Base-by-base conservation (phyloP, 2,113 vertebrate genomes). In the Sebastes fasciatus region DNA sequence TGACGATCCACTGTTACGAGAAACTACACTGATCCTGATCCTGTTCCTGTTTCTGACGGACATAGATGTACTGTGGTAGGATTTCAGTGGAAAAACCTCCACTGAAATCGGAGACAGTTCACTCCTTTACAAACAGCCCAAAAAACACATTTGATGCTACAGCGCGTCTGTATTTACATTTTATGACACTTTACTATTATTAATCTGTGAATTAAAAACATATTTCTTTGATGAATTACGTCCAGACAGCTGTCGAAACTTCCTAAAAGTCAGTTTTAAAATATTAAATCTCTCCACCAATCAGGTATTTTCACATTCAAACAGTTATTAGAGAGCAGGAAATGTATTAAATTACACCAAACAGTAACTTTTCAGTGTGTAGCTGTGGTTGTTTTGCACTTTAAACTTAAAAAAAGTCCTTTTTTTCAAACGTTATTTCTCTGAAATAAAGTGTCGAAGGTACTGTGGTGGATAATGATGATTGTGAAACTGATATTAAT, bases 361-460 rank as follows among this genome's bases (percentile, higher is more conserved):
- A 34, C 34, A 4, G 40, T n/a, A 49, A 49, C 6, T 3, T n/a
- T 46, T 21, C 49, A 46, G 49, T 42, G 64, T 51, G 42, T 9
- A 8, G 10, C 12, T 70, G 77, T 45, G 58, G n/a, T 34, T 55
- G 77, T 54, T 71, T 64, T 55, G 68, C 77, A 80, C 77, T 80
- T 80, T 72, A 64, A 4, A 79, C 46, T 26, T n/a, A 2, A 58
- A 66, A 19, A 16, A 52, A 5, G 49, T 76, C n/a, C 0, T 43
- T 43, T 21, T 70, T 46, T 64, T 54, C 4, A 34, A 23, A 66
- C 19, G 58, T 71, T 12, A 6, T 21, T 46, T 16, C 55, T 70
- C n/a, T 66, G n/a, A 26, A 54, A 42, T 34, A 34, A 34, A 34
- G 34, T 7, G 49, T 23, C 5, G 16, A 42, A 52, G 66, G 66